Evolutionary conservation across 1,140 invertebrate genomes (phyloP).

Genomic region (Druon quercuslanigerum): DNA sequence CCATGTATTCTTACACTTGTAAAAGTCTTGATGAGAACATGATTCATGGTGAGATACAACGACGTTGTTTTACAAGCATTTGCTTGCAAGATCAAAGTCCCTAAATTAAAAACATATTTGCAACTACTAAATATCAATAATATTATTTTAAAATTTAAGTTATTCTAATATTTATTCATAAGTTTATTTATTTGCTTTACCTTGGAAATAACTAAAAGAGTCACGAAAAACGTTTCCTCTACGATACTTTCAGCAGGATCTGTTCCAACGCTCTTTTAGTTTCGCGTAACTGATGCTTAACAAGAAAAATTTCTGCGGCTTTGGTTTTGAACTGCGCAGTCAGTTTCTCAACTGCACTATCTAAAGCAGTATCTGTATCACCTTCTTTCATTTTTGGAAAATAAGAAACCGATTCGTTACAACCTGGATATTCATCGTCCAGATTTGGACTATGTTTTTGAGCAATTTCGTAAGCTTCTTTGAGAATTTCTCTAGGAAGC

Average conservation of each 20-base stretch:
- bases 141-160: no score
- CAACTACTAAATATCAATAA: no score
- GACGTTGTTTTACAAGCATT: no score
- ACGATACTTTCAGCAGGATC: conserved; percentile 38
- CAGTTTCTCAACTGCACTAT: conserved; percentile 57
- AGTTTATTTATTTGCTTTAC: not conserved
- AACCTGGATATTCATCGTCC: conserved; percentile 56
- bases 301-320: conserved; percentile 59
- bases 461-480: conserved; percentile 79
- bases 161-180: no score
- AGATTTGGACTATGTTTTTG: conserved; percentile 67
- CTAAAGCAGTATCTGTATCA: conserved; percentile 43
- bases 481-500: conserved; percentile 80
- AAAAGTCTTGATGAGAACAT: no score
- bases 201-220: not conserved
- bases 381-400: conserved; percentile 57
- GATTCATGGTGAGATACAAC: no score
- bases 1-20: no score
- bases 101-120: no score
- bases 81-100: no score
- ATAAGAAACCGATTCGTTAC: conserved; percentile 57
- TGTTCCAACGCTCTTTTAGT: conserved; percentile 65
- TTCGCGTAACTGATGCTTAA: conserved; percentile 61
- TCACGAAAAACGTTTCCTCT: not conserved
- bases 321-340: conserved; percentile 59